Percentiles rank a stretch among this genome's conserved stretches.
Conservation (phyloP, 2,888 invertebrate species). For the Synergus itoensis region DNA sequence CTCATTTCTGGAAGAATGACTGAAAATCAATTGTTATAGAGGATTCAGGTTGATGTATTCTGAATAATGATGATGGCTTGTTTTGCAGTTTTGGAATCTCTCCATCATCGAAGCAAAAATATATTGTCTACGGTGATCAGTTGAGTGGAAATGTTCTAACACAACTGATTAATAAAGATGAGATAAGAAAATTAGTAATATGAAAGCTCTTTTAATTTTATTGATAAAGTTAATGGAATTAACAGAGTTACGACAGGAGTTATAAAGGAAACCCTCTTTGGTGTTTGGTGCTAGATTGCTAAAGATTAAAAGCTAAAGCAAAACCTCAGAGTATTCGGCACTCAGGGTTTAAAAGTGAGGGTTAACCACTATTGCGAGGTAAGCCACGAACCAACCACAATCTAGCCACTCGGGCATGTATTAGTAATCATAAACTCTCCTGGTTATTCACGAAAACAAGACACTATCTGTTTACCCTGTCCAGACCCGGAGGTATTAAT, state of each 20-base stretch:
- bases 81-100: not conserved
- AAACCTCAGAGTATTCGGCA: slow-evolving; percentile 28
- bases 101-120: not conserved
- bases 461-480: slow-evolving; percentile 1
- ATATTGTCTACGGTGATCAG: no score
- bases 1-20: not conserved
- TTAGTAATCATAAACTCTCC: slow-evolving; percentile 13
- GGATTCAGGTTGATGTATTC: not conserved
- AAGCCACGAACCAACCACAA: slow-evolving; percentile 28
- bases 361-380: slow-evolving; percentile 9
- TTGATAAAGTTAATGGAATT: not conserved
- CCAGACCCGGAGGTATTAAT: not conserved
- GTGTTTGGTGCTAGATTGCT: not conserved
- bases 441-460: not conserved
- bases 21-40: not conserved
- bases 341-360: slow-evolving; percentile 15
- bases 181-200: not conserved
- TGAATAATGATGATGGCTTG: no score
- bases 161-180: not conserved
- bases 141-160: no score
- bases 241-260: not conserved
- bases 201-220: not conserved
- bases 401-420: not conserved
- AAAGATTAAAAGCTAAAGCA: not conserved
- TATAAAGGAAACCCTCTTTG: not conserved